A percentile compares a stretch with the other conserved stretches of the same genome.
Evolutionary conservation across 2,113 vertebrate genomes (phyloP).

Genomic region (Nipponia nippon): DNA sequence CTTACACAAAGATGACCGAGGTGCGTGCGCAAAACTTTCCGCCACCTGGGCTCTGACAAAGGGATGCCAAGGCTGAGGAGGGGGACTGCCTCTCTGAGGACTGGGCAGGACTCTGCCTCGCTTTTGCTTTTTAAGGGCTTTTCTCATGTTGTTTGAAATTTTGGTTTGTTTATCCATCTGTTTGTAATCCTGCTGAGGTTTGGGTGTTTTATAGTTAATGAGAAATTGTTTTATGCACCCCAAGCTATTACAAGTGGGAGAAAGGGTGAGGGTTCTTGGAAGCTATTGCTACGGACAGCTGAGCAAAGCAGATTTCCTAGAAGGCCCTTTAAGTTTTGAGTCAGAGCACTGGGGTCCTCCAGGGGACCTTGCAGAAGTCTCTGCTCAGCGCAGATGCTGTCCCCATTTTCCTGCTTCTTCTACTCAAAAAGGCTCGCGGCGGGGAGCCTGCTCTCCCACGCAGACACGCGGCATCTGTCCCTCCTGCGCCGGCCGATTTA

Average conservation of each 20-base stretch:
- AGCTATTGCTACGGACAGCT: neutral
- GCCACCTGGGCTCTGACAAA: neutral
- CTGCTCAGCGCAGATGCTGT: neutral
- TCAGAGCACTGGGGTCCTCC: neutral
- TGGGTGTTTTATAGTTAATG: neutral
- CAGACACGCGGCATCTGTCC: neutral
- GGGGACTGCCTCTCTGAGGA: neutral
- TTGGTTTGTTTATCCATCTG: slow-evolving; percentile 7
- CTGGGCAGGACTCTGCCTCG: neutral
- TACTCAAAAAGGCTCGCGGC: neutral
- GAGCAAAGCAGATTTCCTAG: neutral
- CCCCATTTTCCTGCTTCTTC: neutral
- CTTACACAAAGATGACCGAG: fast-evolving
- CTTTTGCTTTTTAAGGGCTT: neutral
- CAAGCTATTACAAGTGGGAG: neutral
- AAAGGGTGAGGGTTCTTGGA: neutral
- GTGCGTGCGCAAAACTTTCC: neutral
- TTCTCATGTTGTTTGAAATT: neutral
- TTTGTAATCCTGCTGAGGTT: slow-evolving; percentile 31
- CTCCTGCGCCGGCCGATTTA: neutral
- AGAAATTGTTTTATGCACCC: neutral
- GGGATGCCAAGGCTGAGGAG: neutral
- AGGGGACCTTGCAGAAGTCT: neutral
- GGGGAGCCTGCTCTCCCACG: neutral
- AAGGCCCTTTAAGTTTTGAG: neutral